phyloP scores from a whole-genome alignment of 2,113 vertebrate species.

The Leptodactylus fuscus region DNA sequence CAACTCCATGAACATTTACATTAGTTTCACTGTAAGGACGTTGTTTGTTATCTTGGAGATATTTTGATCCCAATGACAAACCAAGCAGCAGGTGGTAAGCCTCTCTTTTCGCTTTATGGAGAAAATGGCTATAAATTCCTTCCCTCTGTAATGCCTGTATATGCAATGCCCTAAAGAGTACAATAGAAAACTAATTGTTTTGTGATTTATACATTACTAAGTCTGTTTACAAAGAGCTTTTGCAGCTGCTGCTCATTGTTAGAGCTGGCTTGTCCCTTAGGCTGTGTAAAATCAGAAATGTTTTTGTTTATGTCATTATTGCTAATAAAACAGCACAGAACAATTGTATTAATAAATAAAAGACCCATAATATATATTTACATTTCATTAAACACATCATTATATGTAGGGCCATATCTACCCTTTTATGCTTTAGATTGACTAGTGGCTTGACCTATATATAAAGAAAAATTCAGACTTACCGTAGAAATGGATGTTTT shows the following conservation, averaged over 20 bases:
- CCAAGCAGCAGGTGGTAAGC: slow-evolving; percentile 10
- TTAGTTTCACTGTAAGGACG: no score
- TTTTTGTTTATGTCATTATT: slow-evolving; percentile 45
- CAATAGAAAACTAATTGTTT: slow-evolving; percentile 36
- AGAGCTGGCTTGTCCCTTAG: slow-evolving; percentile 21
- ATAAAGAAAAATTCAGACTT: background rate
- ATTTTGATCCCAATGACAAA: background rate
- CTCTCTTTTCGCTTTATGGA: background rate
- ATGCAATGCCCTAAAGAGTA: slow-evolving; percentile 36
- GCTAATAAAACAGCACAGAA: slow-evolving; percentile 30
- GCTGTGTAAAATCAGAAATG: slow-evolving; percentile 37
- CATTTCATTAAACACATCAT: slow-evolving; percentile 15
- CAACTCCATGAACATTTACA: no score
- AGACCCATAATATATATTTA: slow-evolving; percentile 16
- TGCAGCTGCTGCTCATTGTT: slow-evolving; percentile 35
- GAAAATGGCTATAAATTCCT: background rate
- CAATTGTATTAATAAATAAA: background rate
- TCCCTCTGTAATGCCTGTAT: slow-evolving; percentile 12
- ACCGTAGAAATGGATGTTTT: no score
- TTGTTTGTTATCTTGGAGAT: no score
- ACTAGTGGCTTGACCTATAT: background rate
- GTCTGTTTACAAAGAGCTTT: slow-evolving; percentile 14
- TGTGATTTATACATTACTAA: slow-evolving; percentile 20
- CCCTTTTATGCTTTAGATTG: background rate
- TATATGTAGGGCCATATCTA: background rate